A percentile compares a stretch with the other conserved stretches of the same genome.
Conservation (phyloP, 2,888 invertebrate species). For the Azorinus chamasolen region DNA sequence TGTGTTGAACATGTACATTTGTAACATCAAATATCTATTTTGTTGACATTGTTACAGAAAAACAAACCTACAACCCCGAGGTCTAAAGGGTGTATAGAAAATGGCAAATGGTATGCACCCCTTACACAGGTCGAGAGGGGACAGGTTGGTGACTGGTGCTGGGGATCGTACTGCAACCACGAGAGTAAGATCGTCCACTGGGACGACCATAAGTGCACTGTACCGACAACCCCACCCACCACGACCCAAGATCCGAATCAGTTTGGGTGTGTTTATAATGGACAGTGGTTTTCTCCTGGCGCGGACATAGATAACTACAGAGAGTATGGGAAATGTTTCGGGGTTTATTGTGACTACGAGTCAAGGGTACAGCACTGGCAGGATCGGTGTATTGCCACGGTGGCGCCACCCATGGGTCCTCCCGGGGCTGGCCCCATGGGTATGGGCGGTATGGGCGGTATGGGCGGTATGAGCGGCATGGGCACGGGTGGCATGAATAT, state of each 20-base stretch:
- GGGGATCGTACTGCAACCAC: conserved; percentile 59
- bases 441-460: conserved; percentile 1
- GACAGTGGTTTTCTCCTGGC: conserved; percentile 50
- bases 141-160: conserved; percentile 59
- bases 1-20: no score
- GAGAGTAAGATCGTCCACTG: conserved; percentile 52
- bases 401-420: conserved; percentile 5
- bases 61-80: not conserved
- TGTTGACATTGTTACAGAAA: conserved; percentile 7
- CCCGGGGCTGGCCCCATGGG: not conserved
- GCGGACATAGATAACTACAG: conserved; percentile 45
- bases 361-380: conserved; percentile 48
- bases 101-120: conserved; percentile 32
- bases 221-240: conserved; percentile 15
- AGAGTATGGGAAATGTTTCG: conserved; percentile 47
- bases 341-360: conserved; percentile 49
- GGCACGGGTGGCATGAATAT: not conserved
- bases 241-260: not conserved
- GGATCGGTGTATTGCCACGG: conserved; percentile 48
- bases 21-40: no score
- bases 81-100: conserved; percentile 36
- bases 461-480: conserved; percentile 4
- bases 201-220: conserved; percentile 57
- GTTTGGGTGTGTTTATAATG: conserved; percentile 42
- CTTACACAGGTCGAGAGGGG: conserved; percentile 46